Percentiles rank a stretch among this genome's conserved stretches.
Conservation (phyloP, 2,113 vertebrate genomes). For the Cromileptes altivelis region DNA sequence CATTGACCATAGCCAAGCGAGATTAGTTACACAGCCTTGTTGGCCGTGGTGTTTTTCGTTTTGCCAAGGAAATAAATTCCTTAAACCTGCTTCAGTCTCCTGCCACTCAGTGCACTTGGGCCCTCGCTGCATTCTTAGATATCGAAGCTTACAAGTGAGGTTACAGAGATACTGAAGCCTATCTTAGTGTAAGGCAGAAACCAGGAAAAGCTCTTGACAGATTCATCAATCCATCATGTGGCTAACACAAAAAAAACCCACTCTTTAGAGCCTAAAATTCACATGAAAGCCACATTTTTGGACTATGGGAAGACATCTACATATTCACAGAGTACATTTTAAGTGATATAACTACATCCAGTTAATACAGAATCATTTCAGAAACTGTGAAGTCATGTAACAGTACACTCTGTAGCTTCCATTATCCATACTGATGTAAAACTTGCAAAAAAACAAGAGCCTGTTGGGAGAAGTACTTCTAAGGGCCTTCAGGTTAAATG, state of each 20-base stretch:
- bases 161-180: background rate
- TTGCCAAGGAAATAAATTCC: background rate
- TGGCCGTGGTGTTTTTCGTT: background rate
- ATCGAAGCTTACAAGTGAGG: background rate
- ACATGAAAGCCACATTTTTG: background rate
- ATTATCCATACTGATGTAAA: slow-evolving; percentile 5
- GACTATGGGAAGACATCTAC: background rate
- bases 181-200: too few relatives aligned
- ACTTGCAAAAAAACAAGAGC: slow-evolving; percentile 4
- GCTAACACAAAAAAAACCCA: background rate
- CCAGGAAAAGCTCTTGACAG: background rate
- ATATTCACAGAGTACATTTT: slow-evolving; percentile 8
- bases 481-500: slow-evolving; percentile 57
- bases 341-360: slow-evolving; percentile 3
- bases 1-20: background rate
- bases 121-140: background rate
- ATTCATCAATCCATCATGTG: slow-evolving; percentile 1
- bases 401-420: slow-evolving; percentile 5
- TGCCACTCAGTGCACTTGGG: background rate
- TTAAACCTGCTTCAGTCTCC: background rate
- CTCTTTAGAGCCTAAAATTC: slow-evolving; percentile 5
- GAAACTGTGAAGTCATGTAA: slow-evolving; percentile 20
- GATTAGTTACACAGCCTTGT: background rate
- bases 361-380: slow-evolving; percentile 11
- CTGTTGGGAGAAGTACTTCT: slow-evolving; percentile 20